These are phyloP conservation scores for Rhynchotus rufescens DNA, from an alignment of 2,797 vertebrate genomes.

Conservation along the genomic window DNA sequence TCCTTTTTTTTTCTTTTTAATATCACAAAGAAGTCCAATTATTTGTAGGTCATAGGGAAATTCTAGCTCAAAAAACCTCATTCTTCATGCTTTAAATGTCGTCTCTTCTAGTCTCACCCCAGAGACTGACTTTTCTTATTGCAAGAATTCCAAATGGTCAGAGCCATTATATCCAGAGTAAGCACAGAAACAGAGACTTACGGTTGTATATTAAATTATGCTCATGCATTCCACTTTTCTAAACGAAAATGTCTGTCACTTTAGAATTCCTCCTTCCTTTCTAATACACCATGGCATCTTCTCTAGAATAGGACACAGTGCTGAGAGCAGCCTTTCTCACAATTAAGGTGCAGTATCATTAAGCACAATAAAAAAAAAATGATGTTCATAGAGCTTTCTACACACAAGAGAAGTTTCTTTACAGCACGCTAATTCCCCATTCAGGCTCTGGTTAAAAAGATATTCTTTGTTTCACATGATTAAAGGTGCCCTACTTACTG, in stretches of 20 bases:
- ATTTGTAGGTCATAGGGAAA: neutral
- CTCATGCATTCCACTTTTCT: neutral
- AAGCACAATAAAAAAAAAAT: neutral
- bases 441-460: neutral
- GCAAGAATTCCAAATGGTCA: neutral
- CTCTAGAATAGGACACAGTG: neutral
- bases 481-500: constrained; percentile 40
- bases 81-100: neutral
- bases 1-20: neutral
- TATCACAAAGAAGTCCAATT: neutral
- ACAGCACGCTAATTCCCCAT: neutral
- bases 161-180: neutral
- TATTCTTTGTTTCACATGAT: neutral
- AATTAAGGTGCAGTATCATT: neutral
- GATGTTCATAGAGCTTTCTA: neutral
- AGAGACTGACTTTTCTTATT: too few relatives aligned
- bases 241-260: neutral
- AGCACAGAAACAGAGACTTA: neutral
- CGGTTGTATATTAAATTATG: neutral
- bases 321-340: rapidly evolving
- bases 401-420: neutral
- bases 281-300: neutral
- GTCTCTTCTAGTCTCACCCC: neutral
- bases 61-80: neutral
- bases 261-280: neutral